phyloP scores from a whole-genome alignment of 2,113 vertebrate genomes.

The Stomatorhinus ivindoensis region DNA sequence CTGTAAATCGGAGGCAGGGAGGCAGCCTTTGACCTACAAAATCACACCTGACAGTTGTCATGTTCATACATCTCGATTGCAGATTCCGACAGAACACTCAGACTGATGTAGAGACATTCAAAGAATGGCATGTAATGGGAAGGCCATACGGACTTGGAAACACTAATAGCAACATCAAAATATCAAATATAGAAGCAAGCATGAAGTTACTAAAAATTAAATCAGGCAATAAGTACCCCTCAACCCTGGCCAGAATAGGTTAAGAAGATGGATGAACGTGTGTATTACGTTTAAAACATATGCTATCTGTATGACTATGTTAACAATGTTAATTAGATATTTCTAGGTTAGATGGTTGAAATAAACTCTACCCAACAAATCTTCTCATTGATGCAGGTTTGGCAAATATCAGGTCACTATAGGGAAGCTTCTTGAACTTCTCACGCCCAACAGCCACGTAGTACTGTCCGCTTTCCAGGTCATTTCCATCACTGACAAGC shows the following conservation, averaged over 20 bases:
- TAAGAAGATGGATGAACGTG: not conserved
- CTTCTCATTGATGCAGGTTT: slow-evolving; percentile 64
- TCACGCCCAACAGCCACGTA: slow-evolving; percentile 93
- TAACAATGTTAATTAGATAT: not conserved
- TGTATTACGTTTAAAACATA: not conserved
- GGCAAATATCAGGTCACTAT: slow-evolving; percentile 74
- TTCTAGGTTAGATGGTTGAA: not conserved
- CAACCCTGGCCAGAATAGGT: not conserved
- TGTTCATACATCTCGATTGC: not conserved
- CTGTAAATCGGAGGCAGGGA: slow-evolving; percentile 75
- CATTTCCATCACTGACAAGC: slow-evolving; percentile 67
- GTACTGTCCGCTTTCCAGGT: slow-evolving; percentile 84
- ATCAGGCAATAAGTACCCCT: not conserved
- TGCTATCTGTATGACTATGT: not conserved
- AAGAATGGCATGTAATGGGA: not conserved
- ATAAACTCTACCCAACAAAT: slow-evolving; percentile 65
- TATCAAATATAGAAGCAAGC: not conserved
- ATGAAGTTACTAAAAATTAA: not conserved
- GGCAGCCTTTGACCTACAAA: slow-evolving; percentile 74
- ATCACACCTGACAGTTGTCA: not conserved
- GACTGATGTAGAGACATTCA: not conserved
- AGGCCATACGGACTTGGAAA: not conserved
- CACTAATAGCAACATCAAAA: not conserved
- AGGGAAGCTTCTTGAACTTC: slow-evolving; percentile 82
- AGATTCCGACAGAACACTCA: not conserved